Evolutionary conservation across 2,888 invertebrate genomes (phyloP), one percentile per base, ranked within the genome.

Genomic region (Schizotus pectinicornis): DNA sequence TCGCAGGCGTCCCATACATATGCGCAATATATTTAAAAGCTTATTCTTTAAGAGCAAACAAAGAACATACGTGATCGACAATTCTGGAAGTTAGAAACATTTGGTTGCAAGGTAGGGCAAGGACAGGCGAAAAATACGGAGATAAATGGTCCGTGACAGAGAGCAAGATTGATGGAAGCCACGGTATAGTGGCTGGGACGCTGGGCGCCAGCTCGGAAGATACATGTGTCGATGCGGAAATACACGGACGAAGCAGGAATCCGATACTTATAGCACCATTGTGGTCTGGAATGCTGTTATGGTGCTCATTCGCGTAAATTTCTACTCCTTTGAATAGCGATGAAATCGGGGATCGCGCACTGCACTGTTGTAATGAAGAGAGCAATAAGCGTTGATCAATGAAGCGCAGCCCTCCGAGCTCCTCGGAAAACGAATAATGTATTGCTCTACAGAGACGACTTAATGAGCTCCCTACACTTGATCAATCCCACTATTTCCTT

Each of bases 101-200:
- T 68, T 61, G 64, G 67, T 63, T 73, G 69, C 69, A 74, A 74
- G 74, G 74, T 75, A 70, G 66, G 67, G 63, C 61, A 63, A 68
- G 65, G 66, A 64, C 63, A 64, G 62, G 62, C 62, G 66, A 64
- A 61, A 78, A 78, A 77, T 78, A 77, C 75, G 72, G 76, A 77
- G 77, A 78, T 77, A 77, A 78, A 78, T 78, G 77, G 77, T 75
- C 73, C 76, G 72, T 76, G 77, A 75, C 77, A 76, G 73, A 73
- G 69, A 76, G 72, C 74, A 78, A 78, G 78, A 78, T 78, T 77
- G 77, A 78, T 78, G 77, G 73, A 70, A 70, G 68, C 64, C 65
- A 65, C 58, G 65, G 65, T 58, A 53, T 59, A 56, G 59, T 49
- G 61, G 65, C 59, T 63, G 60, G 59, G 62, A 64, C 59, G 61